Evolutionary conservation across 2,888 invertebrate species (phyloP).

Genomic region (Operophtera brumata): DNA sequence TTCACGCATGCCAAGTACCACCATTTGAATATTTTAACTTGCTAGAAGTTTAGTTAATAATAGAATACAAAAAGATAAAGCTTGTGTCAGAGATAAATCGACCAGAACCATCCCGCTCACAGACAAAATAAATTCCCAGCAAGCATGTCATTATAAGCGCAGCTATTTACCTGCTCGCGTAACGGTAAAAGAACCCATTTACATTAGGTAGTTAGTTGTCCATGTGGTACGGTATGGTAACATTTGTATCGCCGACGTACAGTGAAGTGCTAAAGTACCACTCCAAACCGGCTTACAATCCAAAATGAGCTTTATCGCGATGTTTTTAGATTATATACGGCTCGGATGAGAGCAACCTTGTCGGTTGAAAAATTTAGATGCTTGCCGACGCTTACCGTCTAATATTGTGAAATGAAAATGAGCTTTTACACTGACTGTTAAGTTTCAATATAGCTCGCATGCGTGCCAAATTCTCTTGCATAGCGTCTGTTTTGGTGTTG

Average conservation of each 20-base stretch:
- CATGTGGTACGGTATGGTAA: slow-evolving; percentile 49
- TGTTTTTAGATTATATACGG: not conserved
- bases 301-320: not conserved
- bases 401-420: not conserved
- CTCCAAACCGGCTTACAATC: not conserved
- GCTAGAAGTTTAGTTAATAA: not conserved
- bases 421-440: too few species aligned
- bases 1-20: too few species aligned
- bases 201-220: slow-evolving; percentile 56
- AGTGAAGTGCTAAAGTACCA: slow-evolving; percentile 36
- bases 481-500: too few species aligned
- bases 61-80: slow-evolving; percentile 21
- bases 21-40: too few species aligned
- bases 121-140: slow-evolving; percentile 46
- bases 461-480: too few species aligned
- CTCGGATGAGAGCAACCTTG: not conserved
- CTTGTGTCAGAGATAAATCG: slow-evolving; percentile 48
- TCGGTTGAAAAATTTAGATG: not conserved
- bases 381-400: not conserved
- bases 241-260: slow-evolving; percentile 38
- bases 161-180: slow-evolving; percentile 64
- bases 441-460: too few species aligned
- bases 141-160: slow-evolving; percentile 60
- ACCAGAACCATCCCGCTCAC: slow-evolving; percentile 49
- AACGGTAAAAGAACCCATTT: slow-evolving; percentile 69